Evolutionary conservation across 1,140 invertebrate species (phyloP).

Genomic region (Papilio glaucus): DNA sequence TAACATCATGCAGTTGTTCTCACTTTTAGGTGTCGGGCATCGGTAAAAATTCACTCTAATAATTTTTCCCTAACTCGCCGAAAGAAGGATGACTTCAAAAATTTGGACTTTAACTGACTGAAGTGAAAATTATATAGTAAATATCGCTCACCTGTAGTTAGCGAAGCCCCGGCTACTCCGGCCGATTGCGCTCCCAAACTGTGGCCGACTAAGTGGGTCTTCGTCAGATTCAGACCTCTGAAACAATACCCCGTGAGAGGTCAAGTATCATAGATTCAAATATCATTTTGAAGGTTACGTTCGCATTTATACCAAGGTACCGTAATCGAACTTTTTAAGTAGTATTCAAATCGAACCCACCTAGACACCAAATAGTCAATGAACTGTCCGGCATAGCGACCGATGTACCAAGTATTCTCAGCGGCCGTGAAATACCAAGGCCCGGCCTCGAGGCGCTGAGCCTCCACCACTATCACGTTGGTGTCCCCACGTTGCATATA

Average conservation of each 20-base stretch:
- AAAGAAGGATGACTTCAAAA: no score
- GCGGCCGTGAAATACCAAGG: conserved; percentile 84
- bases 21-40: no score
- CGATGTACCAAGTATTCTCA: conserved; percentile 83
- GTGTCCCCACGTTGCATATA: conserved; percentile 81
- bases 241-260: conserved; percentile 40
- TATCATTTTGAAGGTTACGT: no score
- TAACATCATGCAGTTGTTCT: no score
- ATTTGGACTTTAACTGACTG: no score
- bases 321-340: background rate
- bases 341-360: conserved; percentile 46
- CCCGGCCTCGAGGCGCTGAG: conserved; percentile 80
- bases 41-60: no score
- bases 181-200: conserved; percentile 85
- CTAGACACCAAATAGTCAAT: conserved; percentile 84
- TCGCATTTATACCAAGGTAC: no score
- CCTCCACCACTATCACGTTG: conserved; percentile 83
- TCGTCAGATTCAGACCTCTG: conserved; percentile 66
- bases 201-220: conserved; percentile 84
- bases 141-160: conserved; percentile 70
- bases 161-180: conserved; percentile 81
- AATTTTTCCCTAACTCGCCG: no score
- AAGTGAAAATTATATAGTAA: no score
- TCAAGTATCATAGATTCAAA: background rate
- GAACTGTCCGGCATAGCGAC: conserved; percentile 79